Percentiles rank a stretch among this genome's conserved stretches.
Conservation (phyloP, 2,113 vertebrate genomes). For the Trematomus loennbergii region DNA sequence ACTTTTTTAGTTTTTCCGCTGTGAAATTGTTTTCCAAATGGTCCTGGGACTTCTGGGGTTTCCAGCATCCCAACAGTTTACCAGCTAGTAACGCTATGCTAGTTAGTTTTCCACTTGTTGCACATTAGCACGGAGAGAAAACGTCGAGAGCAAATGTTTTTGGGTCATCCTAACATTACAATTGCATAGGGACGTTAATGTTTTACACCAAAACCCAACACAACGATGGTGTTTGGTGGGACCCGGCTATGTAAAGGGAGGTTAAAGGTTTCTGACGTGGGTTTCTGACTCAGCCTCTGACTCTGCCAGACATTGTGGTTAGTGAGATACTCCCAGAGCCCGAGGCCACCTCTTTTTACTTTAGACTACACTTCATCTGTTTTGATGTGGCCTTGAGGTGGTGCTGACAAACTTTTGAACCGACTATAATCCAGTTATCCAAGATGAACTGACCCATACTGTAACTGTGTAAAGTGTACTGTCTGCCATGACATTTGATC, state of each 20-base stretch:
- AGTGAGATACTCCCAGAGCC: not conserved
- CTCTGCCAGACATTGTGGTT: constrained; percentile 7
- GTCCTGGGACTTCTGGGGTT: no score
- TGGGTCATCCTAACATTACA: not conserved
- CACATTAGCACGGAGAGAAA: not conserved
- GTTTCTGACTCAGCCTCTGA: constrained; percentile 20
- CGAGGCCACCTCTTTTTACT: constrained; percentile 17
- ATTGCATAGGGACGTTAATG: no score
- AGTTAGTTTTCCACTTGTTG: not conserved
- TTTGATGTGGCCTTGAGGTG: not conserved
- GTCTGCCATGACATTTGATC: constrained; percentile 30
- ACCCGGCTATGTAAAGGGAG: not conserved
- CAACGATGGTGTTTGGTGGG: not conserved
- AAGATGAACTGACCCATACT: not conserved
- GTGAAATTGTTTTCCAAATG: not conserved
- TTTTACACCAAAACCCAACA: not conserved
- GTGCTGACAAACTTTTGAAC: not conserved
- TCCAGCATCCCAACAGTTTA: not conserved
- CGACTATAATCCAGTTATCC: not conserved
- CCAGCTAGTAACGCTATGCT: not conserved
- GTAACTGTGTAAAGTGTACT: constrained; percentile 8
- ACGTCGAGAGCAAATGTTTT: not conserved
- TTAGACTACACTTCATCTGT: not conserved
- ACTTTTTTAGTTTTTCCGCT: not conserved
- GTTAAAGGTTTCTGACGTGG: not conserved